These are phyloP conservation scores for Athene cunicularia DNA, from an alignment of 2,113 vertebrate species.

Conservation along the genomic window DNA sequence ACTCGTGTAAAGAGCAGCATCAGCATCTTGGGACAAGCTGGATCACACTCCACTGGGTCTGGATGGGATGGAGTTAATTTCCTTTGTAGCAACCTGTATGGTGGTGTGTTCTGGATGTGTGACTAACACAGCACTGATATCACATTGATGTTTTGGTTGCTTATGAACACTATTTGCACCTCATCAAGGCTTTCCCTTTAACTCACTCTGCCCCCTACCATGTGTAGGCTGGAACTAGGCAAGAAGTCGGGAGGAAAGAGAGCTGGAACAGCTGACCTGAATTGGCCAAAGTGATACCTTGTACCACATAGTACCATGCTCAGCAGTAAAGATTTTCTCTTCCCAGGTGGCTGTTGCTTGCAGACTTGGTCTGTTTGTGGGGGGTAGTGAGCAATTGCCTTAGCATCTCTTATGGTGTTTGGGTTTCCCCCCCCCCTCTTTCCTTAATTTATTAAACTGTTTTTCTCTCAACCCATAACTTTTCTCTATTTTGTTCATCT, in stretches of 20 bases:
- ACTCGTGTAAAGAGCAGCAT: not conserved
- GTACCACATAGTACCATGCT: not conserved
- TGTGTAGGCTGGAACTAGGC: not conserved
- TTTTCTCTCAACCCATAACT: not conserved
- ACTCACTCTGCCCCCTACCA: not conserved
- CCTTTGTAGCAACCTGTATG: not conserved
- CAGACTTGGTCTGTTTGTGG: not conserved
- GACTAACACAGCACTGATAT: not conserved
- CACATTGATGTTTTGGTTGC: not conserved
- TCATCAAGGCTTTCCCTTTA: not conserved
- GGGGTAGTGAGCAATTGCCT: not conserved
- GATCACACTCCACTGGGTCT: not conserved
- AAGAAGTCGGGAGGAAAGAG: not conserved
- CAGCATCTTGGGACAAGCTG: not conserved
- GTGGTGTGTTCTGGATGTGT: not conserved
- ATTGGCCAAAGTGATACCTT: not conserved
- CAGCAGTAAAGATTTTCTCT: not conserved
- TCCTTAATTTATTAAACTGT: not conserved
- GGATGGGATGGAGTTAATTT: not conserved
- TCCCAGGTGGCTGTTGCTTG: not conserved
- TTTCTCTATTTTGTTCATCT: not conserved
- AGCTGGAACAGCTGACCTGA: not conserved
- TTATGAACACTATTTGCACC: not conserved
- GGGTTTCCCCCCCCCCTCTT: rapidly evolving
- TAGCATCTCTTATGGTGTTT: not conserved